Base-by-base conservation (phyloP, 2,888 invertebrate genomes). In the Encarsia formosa region DNA sequence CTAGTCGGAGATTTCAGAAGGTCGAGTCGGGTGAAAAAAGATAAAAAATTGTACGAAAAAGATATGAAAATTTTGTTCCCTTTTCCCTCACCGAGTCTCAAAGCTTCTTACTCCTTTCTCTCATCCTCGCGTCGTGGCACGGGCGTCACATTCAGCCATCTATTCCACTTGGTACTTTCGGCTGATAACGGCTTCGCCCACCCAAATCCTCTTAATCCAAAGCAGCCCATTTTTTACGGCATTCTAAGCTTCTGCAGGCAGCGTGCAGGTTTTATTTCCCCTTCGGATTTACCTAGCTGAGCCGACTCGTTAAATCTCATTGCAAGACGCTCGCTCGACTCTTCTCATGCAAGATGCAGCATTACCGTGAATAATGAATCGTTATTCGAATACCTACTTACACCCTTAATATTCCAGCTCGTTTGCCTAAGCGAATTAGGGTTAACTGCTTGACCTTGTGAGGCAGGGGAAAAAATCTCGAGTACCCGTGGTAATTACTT, bases 161-260 rank as follows among this genome's bases (percentile, higher is more conserved):
- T 32, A 56, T 52, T 46, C 52, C 49, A 42, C 52, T 56, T 52
- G n/a, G 35, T 45, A 47, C 38, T 46, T 61, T 53, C 45, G 57
- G 48, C 52, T 56, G 61, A 64, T 64, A 62, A 58, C 59, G 59
- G 46, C 50, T 47, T 52, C 34, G 52, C 50, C n/a, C n/a, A n/a
- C n/a, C n/a, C 56, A 62, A 57, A 60, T 63, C 59, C 59, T 56
- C 59, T 62, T 63, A 63, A 63, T 63, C 57, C 53, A 58, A 49
- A 60, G 48, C 52, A 57, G 54, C 60, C 37, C 57, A 59, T 63
- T 59, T 63, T 59, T 64, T 59, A 56, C 53, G 51, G 42, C 46
- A 54, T 54, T 61, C 55, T 57, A 57, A 61, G 59, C 59, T 56
- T 31, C n/a, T 44, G 47, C 49, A 50, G 39, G 52, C n/a, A 46